Evolutionary conservation across 2,888 invertebrate species (phyloP).

Genomic region (Noctua comes): DNA sequence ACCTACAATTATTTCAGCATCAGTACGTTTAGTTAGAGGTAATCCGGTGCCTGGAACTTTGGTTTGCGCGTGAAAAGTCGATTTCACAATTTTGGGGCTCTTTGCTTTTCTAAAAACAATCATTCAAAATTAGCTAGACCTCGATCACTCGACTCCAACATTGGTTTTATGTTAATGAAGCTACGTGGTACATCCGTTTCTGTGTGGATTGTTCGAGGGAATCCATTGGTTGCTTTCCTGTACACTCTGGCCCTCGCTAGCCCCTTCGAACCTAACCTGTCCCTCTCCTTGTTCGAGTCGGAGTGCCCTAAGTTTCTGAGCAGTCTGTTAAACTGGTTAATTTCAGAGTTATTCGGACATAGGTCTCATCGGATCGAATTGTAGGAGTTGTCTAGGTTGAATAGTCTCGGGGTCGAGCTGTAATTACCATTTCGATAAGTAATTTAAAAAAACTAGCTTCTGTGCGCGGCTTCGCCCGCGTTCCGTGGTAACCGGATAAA

Average conservation of each 20-base stretch:
- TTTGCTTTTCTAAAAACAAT: slow-evolving; percentile 73
- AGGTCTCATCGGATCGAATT: not conserved
- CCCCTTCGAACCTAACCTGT: not conserved
- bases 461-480: too few species aligned
- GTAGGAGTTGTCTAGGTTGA: not conserved
- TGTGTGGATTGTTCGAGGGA: not conserved
- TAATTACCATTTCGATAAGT: not conserved
- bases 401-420: not conserved
- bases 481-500: too few species aligned
- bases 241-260: not conserved
- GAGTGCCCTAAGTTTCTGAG: not conserved
- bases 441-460: too few species aligned
- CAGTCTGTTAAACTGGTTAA: not conserved
- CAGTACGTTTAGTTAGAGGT: slow-evolving; percentile 76
- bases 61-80: slow-evolving; percentile 46
- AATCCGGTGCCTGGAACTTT: slow-evolving; percentile 57
- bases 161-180: not conserved
- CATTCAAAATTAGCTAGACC: not conserved
- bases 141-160: not conserved
- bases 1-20: slow-evolving; percentile 85
- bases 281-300: not conserved
- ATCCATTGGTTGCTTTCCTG: not conserved
- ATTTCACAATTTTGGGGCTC: slow-evolving; percentile 71
- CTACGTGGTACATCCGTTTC: not conserved
- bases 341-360: not conserved